Evolutionary conservation across 2,113 vertebrate species (phyloP).

Genomic region (Meleagris gallopavo): DNA sequence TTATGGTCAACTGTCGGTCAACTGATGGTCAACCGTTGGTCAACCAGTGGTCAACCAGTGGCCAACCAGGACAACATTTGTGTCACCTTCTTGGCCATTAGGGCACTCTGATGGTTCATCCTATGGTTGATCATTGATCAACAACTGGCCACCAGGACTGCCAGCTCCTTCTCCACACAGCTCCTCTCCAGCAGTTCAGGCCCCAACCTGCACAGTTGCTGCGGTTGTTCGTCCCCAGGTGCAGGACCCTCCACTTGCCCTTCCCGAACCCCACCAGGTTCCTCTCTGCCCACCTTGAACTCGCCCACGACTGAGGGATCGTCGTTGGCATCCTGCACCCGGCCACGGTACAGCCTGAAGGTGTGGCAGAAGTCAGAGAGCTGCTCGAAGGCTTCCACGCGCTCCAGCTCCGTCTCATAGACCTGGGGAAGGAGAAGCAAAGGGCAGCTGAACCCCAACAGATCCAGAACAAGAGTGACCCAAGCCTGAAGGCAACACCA

Average conservation of each 20-base stretch:
- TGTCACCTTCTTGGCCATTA: no score
- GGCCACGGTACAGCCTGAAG: slow-evolving; percentile 91
- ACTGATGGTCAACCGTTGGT: no score
- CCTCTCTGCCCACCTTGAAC: slow-evolving; percentile 86
- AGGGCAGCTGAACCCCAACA: fast-evolving
- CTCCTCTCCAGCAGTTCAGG: no score
- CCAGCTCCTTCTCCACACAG: no score
- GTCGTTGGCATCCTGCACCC: slow-evolving; percentile 84
- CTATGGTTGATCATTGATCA: no score
- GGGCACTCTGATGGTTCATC: no score
- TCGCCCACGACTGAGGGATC: slow-evolving; percentile 94
- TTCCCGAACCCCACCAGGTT: not conserved
- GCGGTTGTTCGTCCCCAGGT: not conserved
- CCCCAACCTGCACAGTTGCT: not conserved
- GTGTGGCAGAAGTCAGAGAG: slow-evolving; percentile 95
- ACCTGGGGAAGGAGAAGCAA: slow-evolving; percentile 76
- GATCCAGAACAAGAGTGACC: not conserved
- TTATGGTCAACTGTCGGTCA: no score
- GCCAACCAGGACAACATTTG: no score
- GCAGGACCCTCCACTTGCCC: not conserved
- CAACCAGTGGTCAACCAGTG: no score
- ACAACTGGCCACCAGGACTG: no score
- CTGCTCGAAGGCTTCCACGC: slow-evolving; percentile 80
- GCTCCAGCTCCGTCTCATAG: slow-evolving; percentile 87
- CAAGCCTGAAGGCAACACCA: not conserved